Evolutionary conservation across 92 coral and sea anemone genomes (phyloP).

Genomic region (Epizoanthus illoricatus): DNA sequence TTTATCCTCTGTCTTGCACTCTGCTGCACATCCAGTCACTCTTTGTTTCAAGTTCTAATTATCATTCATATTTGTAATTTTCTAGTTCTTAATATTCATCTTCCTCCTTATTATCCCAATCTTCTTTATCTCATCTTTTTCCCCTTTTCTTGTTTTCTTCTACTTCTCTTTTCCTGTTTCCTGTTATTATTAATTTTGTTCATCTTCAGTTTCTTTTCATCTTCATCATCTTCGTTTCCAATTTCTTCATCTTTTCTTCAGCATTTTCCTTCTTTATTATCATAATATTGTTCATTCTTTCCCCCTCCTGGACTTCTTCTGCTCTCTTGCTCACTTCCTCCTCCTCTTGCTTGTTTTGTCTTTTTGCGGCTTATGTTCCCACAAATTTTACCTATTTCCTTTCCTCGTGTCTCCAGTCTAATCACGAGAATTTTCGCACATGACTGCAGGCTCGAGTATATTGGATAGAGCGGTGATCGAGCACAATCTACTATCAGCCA

Average conservation of each 20-base stretch:
- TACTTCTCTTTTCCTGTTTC: too few species aligned
- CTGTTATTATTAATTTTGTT: too few species aligned
- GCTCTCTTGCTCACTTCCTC: slow-evolving; percentile 9
- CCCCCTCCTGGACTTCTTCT: not conserved
- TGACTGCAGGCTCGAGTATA: slow-evolving; percentile 83
- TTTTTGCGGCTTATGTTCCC: too few species aligned
- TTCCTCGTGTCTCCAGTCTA: not conserved
- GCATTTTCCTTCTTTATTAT: not conserved
- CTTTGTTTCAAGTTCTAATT: too few species aligned
- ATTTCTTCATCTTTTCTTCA: not conserved
- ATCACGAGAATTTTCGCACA: not conserved
- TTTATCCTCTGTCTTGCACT: too few species aligned
- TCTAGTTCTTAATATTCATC: too few species aligned
- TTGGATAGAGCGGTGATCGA: slow-evolving; percentile 99
- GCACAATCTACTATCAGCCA: slow-evolving; percentile 94
- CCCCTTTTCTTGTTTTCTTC: too few species aligned
- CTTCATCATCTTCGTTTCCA: not conserved
- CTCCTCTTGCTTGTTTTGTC: not conserved
- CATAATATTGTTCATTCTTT: not conserved
- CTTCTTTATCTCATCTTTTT: too few species aligned
- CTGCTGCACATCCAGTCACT: too few species aligned
- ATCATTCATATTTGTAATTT: too few species aligned
- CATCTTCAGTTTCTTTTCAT: too few species aligned
- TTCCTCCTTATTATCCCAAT: too few species aligned
- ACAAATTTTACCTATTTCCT: not conserved